phyloP scores from a whole-genome alignment of 2,797 vertebrate species.

The Anomalospiza imberbis region DNA sequence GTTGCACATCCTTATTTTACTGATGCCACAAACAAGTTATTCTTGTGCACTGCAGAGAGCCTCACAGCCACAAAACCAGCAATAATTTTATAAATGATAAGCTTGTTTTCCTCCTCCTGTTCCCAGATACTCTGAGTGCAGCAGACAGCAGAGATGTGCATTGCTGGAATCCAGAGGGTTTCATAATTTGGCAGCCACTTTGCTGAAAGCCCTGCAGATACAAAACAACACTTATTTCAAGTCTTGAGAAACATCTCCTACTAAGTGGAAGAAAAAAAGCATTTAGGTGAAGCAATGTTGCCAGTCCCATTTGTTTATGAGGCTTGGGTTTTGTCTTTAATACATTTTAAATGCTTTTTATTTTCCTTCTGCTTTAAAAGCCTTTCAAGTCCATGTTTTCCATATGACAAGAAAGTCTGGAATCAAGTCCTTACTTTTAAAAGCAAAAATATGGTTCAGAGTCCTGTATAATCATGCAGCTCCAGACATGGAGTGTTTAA shows the following conservation, averaged over 20 bases:
- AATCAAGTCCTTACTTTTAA: slow-evolving; percentile 17
- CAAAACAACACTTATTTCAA: slow-evolving; percentile 45
- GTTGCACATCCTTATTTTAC: background rate
- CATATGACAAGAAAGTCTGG: slow-evolving; percentile 15
- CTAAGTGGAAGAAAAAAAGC: slow-evolving; percentile 29
- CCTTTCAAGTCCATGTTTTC: slow-evolving; percentile 24
- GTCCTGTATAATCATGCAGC: background rate
- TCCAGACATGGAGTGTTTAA: background rate
- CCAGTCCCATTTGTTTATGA: slow-evolving; percentile 17
- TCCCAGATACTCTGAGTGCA: background rate
- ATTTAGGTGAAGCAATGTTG: slow-evolving; percentile 49
- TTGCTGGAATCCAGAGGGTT: slow-evolving; percentile 53
- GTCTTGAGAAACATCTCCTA: slow-evolving; percentile 50
- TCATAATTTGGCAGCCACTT: slow-evolving; percentile 15
- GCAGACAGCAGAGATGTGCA: slow-evolving; percentile 14
- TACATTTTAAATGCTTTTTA: slow-evolving; percentile 11
- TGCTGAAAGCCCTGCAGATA: slow-evolving; percentile 53
- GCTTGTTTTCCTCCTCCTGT: slow-evolving; percentile 41
- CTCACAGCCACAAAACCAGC: slow-evolving; percentile 48
- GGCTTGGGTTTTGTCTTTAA: background rate
- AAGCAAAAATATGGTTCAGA: background rate
- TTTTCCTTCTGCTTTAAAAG: background rate
- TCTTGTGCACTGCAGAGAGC: slow-evolving; percentile 6
- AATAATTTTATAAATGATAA: slow-evolving; percentile 49
- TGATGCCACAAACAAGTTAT: slow-evolving; percentile 26